Percentiles rank a stretch among this genome's conserved stretches.
These are phyloP conservation scores for Thaleichthys pacificus DNA, from an alignment of 2,797 vertebrate species.

Conservation along the genomic window DNA sequence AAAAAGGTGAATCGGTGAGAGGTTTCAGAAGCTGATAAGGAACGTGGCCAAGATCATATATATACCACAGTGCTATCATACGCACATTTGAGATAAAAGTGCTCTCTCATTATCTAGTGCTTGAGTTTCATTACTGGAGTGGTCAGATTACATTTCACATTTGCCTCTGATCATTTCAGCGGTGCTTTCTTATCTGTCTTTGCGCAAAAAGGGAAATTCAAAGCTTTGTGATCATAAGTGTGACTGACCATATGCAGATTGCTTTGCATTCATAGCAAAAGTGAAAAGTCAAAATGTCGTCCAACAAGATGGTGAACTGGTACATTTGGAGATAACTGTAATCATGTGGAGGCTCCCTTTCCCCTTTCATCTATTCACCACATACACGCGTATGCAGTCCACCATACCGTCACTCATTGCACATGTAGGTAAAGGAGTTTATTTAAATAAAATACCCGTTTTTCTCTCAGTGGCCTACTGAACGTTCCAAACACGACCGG, in stretches of 20 bases:
- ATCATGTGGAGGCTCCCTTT: too few relatives aligned
- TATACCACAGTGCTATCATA: slow-evolving; percentile 14
- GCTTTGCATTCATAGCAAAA: too few relatives aligned
- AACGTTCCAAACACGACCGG: not conserved
- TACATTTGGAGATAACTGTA: too few relatives aligned
- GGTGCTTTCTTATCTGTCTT: slow-evolving; percentile 58
- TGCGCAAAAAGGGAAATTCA: slow-evolving; percentile 60
- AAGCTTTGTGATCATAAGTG: slow-evolving; percentile 39
- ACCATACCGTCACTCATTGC: too few relatives aligned
- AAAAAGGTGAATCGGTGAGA: slow-evolving; percentile 68
- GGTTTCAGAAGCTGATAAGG: slow-evolving; percentile 68
- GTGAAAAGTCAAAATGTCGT: too few relatives aligned
- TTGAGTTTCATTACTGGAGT: slow-evolving; percentile 60
- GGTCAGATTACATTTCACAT: slow-evolving; percentile 51
- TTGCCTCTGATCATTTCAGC: slow-evolving; percentile 42
- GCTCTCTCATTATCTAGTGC: slow-evolving; percentile 46
- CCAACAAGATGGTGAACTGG: too few relatives aligned
- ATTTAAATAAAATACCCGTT: too few relatives aligned
- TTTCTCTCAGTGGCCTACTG: not conserved
- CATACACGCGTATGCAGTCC: too few relatives aligned
- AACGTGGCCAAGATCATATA: slow-evolving; percentile 52
- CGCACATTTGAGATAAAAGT: slow-evolving; percentile 46
- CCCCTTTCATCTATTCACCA: too few relatives aligned
- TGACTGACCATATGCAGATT: slow-evolving; percentile 14
- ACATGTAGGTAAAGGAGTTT: too few relatives aligned